Base-by-base conservation (phyloP, 1,140 invertebrate species). In the Homalodisca vitripennis region DNA sequence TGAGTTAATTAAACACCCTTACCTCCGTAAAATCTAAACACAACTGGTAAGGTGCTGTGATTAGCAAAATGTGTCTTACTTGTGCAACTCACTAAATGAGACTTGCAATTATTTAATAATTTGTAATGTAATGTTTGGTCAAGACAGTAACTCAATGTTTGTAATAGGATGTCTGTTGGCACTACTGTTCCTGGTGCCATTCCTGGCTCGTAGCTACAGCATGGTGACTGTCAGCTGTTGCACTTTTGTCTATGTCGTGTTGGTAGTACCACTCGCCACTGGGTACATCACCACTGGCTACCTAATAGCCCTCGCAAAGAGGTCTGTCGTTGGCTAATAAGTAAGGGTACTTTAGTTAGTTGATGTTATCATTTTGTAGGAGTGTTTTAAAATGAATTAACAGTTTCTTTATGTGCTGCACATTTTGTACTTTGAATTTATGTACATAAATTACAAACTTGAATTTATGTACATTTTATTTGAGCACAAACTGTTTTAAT, bases 221-320 rank as follows among this genome's bases (percentile, higher is more conserved):
- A 53, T 77, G 67, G 64, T 51, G 6, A 20, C 57, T 0, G 70
- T 77, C 12, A 27, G 70, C 17, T 24, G 57, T n/a, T 60, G 31
- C 1, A 71, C 71, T 1, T 17, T 72, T 17, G 14, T 74, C 1
- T 77, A 77, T 64, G 70, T 71, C 17, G 32, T 69, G 26, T 2
- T 77, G 10, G 68, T 75, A 1, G 75, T 77, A 2, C 75, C 75
- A 13, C 46, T 75, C 20, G 66, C 73, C 47, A 73, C 74, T 0
- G 74, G 73, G 14, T 74, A 74, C 51, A 71, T 71, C 34, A 72
- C 74, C 0, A 30, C 66, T 24, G 41, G 70, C 17, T 55, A 51
- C 17, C 31, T 77, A 3, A 29, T 74, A 13, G 34, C 68, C 17
- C 31, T 64, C 20, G 1, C 41, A 27, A 69, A 69, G 60, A 69